These are phyloP conservation scores for Zosterops lateralis DNA, from an alignment of 2,113 vertebrate genomes.

Conservation along the genomic window DNA sequence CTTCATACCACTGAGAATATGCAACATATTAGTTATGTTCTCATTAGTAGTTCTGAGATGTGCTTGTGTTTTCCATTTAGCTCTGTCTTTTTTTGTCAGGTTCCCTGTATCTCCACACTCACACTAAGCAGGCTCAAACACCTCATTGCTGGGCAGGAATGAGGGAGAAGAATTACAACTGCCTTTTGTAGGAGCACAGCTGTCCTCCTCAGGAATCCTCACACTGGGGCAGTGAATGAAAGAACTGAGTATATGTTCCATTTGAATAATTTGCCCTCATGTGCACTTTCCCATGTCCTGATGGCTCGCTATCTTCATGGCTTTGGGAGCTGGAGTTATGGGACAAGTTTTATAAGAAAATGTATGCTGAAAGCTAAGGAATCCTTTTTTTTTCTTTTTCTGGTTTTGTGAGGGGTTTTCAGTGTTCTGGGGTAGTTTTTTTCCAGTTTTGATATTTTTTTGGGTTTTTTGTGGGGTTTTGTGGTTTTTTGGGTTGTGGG, in stretches of 20 bases:
- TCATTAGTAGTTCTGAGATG: background rate
- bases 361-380: background rate
- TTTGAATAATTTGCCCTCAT: background rate
- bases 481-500: background rate
- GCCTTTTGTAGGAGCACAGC: background rate
- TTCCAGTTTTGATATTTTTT: no score
- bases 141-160: background rate
- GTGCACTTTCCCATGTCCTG: background rate
- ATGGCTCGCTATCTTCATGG: background rate
- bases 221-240: background rate
- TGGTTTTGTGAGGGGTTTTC: background rate
- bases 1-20: background rate
- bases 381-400: background rate
- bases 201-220: background rate
- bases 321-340: background rate
- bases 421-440: no score
- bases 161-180: background rate
- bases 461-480: background rate
- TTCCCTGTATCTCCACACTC: background rate
- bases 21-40: conserved; percentile 30
- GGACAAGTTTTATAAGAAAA: background rate
- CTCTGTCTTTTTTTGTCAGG: background rate
- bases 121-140: background rate
- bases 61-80: conserved; percentile 21
- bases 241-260: background rate